Conservation (phyloP, 2,113 vertebrate species). For the Pollachius pollachius region DNA sequence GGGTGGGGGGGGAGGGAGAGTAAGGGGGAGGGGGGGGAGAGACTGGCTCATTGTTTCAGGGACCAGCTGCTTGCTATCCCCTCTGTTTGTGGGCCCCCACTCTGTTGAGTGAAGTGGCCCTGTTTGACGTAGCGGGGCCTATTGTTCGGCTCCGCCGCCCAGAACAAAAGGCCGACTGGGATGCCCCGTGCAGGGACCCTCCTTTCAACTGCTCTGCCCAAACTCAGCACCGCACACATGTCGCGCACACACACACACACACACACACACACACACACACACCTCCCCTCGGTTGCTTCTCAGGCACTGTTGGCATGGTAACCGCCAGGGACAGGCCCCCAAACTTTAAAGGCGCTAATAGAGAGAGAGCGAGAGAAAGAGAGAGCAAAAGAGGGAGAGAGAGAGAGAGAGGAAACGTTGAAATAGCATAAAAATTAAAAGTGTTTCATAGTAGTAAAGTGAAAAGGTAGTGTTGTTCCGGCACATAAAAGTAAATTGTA, state of each 20-base stretch:
- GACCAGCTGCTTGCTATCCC: constrained; percentile 78
- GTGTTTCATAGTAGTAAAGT: not conserved
- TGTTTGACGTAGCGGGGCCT: constrained; percentile 71
- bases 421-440: too few relatives aligned
- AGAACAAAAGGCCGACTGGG: constrained; percentile 78
- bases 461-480: not conserved
- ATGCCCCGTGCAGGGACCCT: constrained; percentile 62
- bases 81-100: constrained; percentile 66
- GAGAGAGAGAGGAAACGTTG: not conserved
- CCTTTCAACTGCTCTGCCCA: constrained; percentile 59
- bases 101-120: constrained; percentile 72
- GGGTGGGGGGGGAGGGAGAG: constrained; percentile 37
- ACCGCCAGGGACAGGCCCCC: constrained; percentile 50
- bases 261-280: constrained; percentile 37
- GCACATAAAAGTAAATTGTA: too few relatives aligned
- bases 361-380: constrained; percentile 25
- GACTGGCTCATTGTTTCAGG: constrained; percentile 69
- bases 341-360: constrained; percentile 45
- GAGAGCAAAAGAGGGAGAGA: too few relatives aligned
- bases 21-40: constrained; percentile 10
- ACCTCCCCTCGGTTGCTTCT: constrained; percentile 9
- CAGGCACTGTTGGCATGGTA: constrained; percentile 56
- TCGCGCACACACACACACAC: constrained; percentile 37
- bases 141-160: constrained; percentile 69
- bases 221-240: constrained; percentile 47